Percentiles rank a stretch among this genome's conserved stretches.
phyloP scores from a whole-genome alignment of 2,113 vertebrate genomes.

The Cryptotis parvus region DNA sequence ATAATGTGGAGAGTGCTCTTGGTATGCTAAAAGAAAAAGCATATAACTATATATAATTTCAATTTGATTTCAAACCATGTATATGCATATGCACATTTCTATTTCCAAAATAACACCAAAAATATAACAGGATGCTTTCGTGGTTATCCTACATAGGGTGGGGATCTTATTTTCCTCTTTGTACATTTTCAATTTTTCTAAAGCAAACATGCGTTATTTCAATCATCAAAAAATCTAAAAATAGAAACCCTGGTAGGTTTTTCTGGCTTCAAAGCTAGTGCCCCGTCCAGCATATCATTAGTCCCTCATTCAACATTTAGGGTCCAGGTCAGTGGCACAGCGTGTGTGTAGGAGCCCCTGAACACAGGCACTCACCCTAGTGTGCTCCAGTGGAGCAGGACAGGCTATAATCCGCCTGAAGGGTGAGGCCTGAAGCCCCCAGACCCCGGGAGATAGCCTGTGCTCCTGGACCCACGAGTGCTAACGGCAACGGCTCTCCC shows the following conservation, averaged over 20 bases:
- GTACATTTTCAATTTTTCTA: not conserved
- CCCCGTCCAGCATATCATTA: not conserved
- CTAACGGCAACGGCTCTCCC: not conserved
- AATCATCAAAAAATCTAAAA: constrained; percentile 25
- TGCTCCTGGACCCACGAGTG: not conserved
- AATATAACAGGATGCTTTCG: constrained; percentile 20
- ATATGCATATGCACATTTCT: not conserved
- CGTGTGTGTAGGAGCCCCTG: not conserved
- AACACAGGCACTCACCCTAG: not conserved
- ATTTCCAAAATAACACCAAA: constrained; percentile 26
- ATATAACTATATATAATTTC: constrained; percentile 27
- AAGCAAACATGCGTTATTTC: not conserved
- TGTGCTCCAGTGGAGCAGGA: not conserved
- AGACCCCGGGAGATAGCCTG: accelerated
- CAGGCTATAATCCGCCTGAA: not conserved
- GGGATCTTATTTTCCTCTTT: constrained; percentile 24
- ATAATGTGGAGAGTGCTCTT: constrained; percentile 12
- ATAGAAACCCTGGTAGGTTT: not conserved
- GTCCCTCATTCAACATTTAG: constrained; percentile 14
- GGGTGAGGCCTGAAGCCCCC: not conserved
- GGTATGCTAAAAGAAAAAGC: constrained; percentile 30
- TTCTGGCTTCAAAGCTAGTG: not conserved
- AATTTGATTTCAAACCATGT: constrained; percentile 38
- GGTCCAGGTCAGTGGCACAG: not conserved
- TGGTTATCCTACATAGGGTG: not conserved